These are phyloP conservation scores for Darevskia nairensis DNA, from an alignment of 2,797 vertebrate species.

Conservation along the genomic window DNA sequence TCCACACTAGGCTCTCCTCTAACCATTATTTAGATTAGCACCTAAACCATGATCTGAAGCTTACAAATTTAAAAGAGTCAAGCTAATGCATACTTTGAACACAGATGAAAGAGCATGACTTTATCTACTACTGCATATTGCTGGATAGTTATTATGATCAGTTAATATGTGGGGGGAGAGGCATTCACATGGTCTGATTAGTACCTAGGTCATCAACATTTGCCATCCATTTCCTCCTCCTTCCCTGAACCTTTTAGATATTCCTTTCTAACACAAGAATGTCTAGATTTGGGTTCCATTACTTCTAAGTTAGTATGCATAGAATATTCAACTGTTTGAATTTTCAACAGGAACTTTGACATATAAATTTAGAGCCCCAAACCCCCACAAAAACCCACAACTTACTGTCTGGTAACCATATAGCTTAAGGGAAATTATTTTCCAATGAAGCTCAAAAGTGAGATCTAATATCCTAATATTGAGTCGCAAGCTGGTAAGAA, in stretches of 20 bases:
- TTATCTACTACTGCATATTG: conserved; percentile 48
- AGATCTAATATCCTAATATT: neutral
- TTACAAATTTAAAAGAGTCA: neutral
- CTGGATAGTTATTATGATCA: conserved; percentile 33
- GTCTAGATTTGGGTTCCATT: neutral
- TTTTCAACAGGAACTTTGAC: conserved; percentile 30
- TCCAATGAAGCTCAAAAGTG: neutral
- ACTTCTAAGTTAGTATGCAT: neutral
- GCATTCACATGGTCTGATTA: conserved; percentile 52
- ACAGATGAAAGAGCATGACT: neutral
- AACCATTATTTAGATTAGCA: neutral
- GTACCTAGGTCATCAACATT: conserved; percentile 46
- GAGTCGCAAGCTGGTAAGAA: neutral
- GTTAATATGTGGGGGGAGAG: conserved; percentile 50
- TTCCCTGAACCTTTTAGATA: conserved; percentile 28
- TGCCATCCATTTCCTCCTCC: conserved; percentile 12
- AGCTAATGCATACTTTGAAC: neutral
- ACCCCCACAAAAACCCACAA: neutral
- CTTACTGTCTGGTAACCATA: conserved; percentile 18
- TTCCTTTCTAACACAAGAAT: neutral
- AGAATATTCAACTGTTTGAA: neutral
- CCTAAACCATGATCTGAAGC: neutral
- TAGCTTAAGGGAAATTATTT: conserved; percentile 25
- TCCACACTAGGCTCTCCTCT: neutral
- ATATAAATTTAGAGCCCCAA: conserved; percentile 19